phyloP scores from a whole-genome alignment of 1,140 invertebrate species.

The Magallana ariakensis region DNA sequence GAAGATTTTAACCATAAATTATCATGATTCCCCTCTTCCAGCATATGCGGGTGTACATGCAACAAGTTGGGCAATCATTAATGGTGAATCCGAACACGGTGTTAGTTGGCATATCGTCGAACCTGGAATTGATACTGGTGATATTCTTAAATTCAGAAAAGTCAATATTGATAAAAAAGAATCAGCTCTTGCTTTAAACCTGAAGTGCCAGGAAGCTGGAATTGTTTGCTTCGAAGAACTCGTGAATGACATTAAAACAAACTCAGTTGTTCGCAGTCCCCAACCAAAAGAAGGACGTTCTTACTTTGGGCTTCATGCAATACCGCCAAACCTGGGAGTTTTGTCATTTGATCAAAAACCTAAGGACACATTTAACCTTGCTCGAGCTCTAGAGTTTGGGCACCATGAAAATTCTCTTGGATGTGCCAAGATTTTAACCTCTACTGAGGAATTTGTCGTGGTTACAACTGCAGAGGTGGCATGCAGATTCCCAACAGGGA shows the following conservation, averaged over 20 bases:
- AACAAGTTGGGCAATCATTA: conserved; percentile 66
- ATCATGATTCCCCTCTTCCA: conserved; percentile 66
- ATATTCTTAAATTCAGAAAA: conserved; percentile 58
- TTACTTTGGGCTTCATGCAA: conserved; percentile 64
- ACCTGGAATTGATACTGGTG: conserved; percentile 65
- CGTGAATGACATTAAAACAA: conserved; percentile 51
- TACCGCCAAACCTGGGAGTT: conserved; percentile 65
- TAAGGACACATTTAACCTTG: conserved; percentile 56
- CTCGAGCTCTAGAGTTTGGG: conserved; percentile 60
- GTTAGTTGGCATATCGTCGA: conserved; percentile 67
- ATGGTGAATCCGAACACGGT: conserved; percentile 63
- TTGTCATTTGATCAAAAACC: conserved; percentile 53
- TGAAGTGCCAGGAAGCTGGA: conserved; percentile 66
- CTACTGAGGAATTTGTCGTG: conserved; percentile 60
- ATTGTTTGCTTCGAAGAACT: conserved; percentile 55
- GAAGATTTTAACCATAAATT: conserved; percentile 61
- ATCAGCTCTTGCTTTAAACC: conserved; percentile 64
- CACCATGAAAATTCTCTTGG: conserved; percentile 64
- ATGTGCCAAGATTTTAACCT: conserved; percentile 62
- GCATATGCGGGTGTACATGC: conserved; percentile 67
- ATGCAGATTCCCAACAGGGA: background rate
- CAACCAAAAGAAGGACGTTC: conserved; percentile 58
- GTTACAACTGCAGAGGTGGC: conserved; percentile 61
- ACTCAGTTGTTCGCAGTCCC: conserved; percentile 19
- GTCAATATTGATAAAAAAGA: conserved; percentile 58